Evolutionary conservation across 2,888 invertebrate species (phyloP), one percentile per base, ranked within the genome.

Genomic region (Parascotia fuliginaria): DNA sequence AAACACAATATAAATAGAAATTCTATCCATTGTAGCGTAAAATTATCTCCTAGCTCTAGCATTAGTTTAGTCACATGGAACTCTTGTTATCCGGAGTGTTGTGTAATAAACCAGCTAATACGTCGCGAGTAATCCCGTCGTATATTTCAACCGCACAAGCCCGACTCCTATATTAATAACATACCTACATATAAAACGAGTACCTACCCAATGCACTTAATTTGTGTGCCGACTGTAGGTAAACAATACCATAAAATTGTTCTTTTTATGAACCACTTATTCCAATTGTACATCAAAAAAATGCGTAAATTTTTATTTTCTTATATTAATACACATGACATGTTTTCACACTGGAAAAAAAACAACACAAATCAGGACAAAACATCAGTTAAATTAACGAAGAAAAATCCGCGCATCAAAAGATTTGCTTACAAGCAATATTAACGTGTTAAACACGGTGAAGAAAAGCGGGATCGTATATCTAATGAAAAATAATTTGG

Each of bases 401-500:
- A 64, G 61, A 71, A 60, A 77, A 75, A 73, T 73, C 68, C 63
- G 62, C 62, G 64, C 75, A 75, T 79, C 79, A 83, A 78, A 79
- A 77, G 77, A 79, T 81, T 82, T 78, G 75, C 75, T 76, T 74
- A 76, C 73, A 75, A 69, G 65, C 69, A 70, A 78, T 79, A 79
- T 79, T 73, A 81, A 77, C 73, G 67, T 74, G 72, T 76, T 74
- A 76, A 70, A 67, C 75, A 69, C 65, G 68, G 58, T 67, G 57
- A 53, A 51, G 67, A 69, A 72, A 76, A 68, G 69, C 75, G 59
- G 65, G 67, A 70, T 73, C 70, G 73, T 73, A 76, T 77, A 73
- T 76, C 77, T 85, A 85, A 87, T 86, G 85, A 83, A 83, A 84
- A 85, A 85, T 84, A 81, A 86, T 84, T 85, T 79, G 64, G 74